Percentiles rank a stretch among this genome's conserved stretches.
Evolutionary conservation across 1,140 invertebrate species (phyloP).

Genomic region (Drosophila mayri): DNA sequence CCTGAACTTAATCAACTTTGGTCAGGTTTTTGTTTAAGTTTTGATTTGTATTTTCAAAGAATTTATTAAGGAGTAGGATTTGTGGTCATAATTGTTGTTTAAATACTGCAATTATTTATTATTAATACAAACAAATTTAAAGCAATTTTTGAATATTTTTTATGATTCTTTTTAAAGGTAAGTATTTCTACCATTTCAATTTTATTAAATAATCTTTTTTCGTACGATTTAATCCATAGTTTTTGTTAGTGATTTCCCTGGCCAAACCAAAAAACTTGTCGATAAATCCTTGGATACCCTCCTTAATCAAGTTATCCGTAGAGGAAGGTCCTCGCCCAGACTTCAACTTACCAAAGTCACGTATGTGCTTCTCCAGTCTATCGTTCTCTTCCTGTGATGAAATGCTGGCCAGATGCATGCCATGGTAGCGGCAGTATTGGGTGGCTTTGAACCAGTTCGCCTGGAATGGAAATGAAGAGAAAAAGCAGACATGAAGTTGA

Average conservation of each 20-base stretch:
- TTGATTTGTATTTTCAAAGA: background rate
- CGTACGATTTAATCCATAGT: no score
- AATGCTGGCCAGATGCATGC: slow-evolving; percentile 95
- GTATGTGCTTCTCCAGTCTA: slow-evolving; percentile 92
- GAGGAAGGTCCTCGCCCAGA: background rate
- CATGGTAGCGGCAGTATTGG: slow-evolving; percentile 96
- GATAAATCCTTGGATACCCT: background rate
- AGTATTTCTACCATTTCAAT: background rate
- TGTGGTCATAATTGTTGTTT: background rate
- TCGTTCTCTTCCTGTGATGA: slow-evolving; percentile 95
- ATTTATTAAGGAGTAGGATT: background rate
- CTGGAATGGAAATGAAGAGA: slow-evolving; percentile 85
- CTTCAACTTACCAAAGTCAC: slow-evolving; percentile 89
- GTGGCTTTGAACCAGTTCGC: slow-evolving; percentile 96
- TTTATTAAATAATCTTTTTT: background rate
- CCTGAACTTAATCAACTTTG: slow-evolving; percentile 1
- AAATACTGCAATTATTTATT: no score
- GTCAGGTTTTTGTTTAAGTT: background rate
- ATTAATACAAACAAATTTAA: no score
- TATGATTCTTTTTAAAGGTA: no score
- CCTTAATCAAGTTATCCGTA: slow-evolving; percentile 5
- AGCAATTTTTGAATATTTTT: no score
- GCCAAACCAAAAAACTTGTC: background rate
- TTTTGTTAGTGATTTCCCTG: slow-evolving; percentile 4
- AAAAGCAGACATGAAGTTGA: slow-evolving; percentile 18